phyloP scores from a whole-genome alignment of 2,113 vertebrate species.

The Haemorhous mexicanus region DNA sequence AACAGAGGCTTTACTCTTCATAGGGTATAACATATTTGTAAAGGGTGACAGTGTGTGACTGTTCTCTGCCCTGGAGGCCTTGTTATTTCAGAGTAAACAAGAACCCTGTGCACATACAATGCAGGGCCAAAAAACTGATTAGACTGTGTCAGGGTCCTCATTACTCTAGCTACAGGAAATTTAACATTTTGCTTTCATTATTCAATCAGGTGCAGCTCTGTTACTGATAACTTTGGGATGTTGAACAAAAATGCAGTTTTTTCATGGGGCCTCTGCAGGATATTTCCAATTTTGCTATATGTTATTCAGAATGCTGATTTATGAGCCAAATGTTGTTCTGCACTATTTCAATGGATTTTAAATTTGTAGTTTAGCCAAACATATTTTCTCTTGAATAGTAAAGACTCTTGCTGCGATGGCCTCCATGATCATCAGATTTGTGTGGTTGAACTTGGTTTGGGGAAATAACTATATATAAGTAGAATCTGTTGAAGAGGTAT shows the following conservation, averaged over 20 bases:
- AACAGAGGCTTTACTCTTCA: neutral
- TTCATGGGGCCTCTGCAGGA: slow-evolving; percentile 3
- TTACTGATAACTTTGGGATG: slow-evolving; percentile 23
- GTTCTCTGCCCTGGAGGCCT: neutral
- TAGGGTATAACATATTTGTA: neutral
- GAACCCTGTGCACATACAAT: neutral
- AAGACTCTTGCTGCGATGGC: neutral
- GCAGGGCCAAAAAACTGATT: neutral
- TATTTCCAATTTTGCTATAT: slow-evolving; percentile 30
- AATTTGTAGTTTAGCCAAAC: slow-evolving; percentile 24
- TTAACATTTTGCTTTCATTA: slow-evolving; percentile 47
- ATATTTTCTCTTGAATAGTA: neutral
- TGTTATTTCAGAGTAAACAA: slow-evolving; percentile 40
- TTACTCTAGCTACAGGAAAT: slow-evolving; percentile 26
- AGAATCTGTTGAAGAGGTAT: neutral
- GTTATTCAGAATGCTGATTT: slow-evolving; percentile 33
- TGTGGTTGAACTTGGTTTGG: neutral
- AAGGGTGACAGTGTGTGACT: neutral
- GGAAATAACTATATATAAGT: neutral
- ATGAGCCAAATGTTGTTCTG: slow-evolving; percentile 37
- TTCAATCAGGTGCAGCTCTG: slow-evolving; percentile 12
- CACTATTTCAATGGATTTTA: neutral
- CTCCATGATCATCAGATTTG: neutral
- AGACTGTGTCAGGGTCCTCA: neutral
- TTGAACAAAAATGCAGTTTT: neutral